Base-by-base conservation (phyloP, 2,113 vertebrate species). In the Salvator merianae region DNA sequence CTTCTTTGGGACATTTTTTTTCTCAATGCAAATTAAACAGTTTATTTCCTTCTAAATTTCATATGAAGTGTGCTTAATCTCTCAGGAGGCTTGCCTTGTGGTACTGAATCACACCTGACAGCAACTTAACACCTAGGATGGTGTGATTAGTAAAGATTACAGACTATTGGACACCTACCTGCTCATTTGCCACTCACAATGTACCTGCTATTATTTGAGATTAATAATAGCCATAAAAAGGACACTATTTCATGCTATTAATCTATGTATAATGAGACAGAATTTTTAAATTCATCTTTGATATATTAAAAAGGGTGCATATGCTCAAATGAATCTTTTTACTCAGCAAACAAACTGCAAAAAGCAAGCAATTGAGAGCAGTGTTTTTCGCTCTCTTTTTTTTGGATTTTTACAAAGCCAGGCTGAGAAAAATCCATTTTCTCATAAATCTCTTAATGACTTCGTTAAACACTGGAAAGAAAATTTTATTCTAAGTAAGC, bases 111-210 rank as follows among this genome's bases (percentile, higher is more conserved):
- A 92, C 88, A 94, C 90, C 86, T 95, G 96, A 96, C 93, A 96
- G 95, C 83, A 96, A 97, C 96, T 96, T 95, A 97, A 96, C 95
- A 94, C 95, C 93, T 92, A 62, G 80, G 85, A 93, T 94, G 86
- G 91, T 87, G 85, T 94, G 96, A 97, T 97, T 96, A 95, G 93
- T 86, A 90, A 89, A 75, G 93, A 96, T 95, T 95, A 96, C 88
- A 93, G 89, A 89, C 91, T 93, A 92, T 82, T 78, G 93, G 96
- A 93, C 96, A 93, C 68, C 75, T 90, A 81, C 80, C 86, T 90
- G 93, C 94, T 91, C 86, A 92, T 88, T 95, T 94, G 88, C 88
- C 74, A 65, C 94, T 92, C 93, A 94, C 91, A 94, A 88, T 93
- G 92, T 91, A 43, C 90, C 85, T 93, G 91, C 91, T 88, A 93